Evolutionary conservation across 2,113 vertebrate species (phyloP).

Genomic region (Heptranchias perlo): DNA sequence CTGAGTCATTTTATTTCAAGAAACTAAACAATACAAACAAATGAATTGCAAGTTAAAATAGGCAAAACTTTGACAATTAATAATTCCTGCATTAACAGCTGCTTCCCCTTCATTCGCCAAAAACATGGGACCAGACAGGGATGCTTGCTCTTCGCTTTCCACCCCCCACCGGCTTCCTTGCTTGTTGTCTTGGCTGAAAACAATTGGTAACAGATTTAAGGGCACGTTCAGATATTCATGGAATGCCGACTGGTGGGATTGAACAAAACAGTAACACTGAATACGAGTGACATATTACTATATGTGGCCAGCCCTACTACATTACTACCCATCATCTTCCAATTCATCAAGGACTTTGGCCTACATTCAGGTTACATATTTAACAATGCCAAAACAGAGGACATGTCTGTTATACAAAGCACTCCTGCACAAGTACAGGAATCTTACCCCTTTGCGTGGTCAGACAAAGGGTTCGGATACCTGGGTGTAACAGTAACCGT

Average conservation of each 20-base stretch:
- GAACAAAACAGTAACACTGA: not conserved
- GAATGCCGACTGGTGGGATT: not conserved
- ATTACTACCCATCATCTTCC: not conserved
- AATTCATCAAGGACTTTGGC: not conserved
- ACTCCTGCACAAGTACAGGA: not conserved
- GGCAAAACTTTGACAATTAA: not conserved
- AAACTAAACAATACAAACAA: not conserved
- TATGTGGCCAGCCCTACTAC: not conserved
- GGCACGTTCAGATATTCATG: not conserved
- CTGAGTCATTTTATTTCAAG: not conserved
- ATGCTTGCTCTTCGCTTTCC: not conserved
- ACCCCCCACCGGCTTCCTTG: too few species aligned
- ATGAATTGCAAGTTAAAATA: not conserved
- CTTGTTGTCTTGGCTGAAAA: not conserved
- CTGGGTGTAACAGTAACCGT: not conserved
- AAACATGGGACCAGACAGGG: not conserved
- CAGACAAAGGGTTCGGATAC: not conserved
- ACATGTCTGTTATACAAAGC: not conserved
- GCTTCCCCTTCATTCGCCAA: not conserved
- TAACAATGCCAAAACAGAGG: not conserved
- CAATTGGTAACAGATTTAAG: not conserved
- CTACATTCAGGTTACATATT: not conserved
- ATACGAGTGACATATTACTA: not conserved
- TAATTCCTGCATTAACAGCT: not conserved
- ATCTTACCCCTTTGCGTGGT: not conserved